phyloP scores from a whole-genome alignment of 2,888 invertebrate genomes.

The Eupithecia abbreviata region DNA sequence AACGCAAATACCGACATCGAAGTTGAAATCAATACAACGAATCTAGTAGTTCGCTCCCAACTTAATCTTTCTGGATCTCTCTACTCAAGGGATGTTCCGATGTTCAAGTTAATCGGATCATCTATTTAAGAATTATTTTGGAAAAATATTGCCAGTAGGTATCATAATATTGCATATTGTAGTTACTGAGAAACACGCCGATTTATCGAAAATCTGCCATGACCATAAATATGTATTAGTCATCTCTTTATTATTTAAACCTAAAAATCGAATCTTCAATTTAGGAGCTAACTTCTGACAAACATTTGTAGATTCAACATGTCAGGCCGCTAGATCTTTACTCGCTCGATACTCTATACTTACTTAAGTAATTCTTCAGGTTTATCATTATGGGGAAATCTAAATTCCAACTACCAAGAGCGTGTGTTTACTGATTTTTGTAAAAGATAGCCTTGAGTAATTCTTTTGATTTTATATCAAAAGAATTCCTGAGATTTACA shows the following conservation, averaged over 20 bases:
- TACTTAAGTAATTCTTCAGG: slow-evolving; percentile 8
- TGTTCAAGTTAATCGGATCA: too few species aligned
- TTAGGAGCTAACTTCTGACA: not conserved
- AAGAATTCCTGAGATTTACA: not conserved
- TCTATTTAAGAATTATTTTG: too few species aligned
- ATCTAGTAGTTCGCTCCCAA: too few species aligned
- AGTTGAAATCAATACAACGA: too few species aligned
- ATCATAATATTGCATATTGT: too few species aligned
- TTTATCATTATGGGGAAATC: slow-evolving; percentile 28
- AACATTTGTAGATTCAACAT: not conserved
- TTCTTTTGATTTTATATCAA: not conserved
- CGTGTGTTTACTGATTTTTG: not conserved
- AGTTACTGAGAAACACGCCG: too few species aligned
- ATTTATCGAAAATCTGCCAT: too few species aligned
- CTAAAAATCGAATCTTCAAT: not conserved
- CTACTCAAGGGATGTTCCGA: too few species aligned
- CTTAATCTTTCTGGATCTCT: too few species aligned
- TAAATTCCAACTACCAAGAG: slow-evolving; percentile 14
- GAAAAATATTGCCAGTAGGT: too few species aligned
- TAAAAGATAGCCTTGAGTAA: not conserved
- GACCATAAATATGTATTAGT: too few species aligned
- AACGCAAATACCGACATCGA: too few species aligned
- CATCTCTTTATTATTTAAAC: not conserved
- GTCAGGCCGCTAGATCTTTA: not conserved
- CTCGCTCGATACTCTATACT: not conserved